Conservation (phyloP, 2,888 invertebrate species). For the Conus canariensis region DNA sequence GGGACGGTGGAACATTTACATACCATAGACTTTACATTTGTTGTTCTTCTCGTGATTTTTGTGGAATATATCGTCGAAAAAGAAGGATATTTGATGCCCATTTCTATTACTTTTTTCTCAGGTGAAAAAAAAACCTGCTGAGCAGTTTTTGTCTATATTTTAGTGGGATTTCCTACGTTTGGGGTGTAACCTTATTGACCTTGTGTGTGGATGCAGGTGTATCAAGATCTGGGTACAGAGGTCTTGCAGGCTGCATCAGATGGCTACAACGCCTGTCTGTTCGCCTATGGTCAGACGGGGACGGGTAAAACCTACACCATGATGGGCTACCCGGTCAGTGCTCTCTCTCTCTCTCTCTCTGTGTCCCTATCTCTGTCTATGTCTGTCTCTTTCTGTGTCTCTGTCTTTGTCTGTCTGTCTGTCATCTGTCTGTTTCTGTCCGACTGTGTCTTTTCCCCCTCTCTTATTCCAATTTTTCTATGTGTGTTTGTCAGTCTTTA, state of each 20-base stretch:
- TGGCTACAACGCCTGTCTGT: constrained; percentile 92
- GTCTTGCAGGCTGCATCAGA: constrained; percentile 84
- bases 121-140: too few species aligned
- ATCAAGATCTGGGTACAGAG: constrained; percentile 84
- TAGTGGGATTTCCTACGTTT: too few species aligned
- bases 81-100: too few species aligned
- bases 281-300: constrained; percentile 95
- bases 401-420: neutral
- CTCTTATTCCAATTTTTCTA: neutral
- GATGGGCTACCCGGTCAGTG: constrained; percentile 86
- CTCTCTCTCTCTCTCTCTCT: neutral
- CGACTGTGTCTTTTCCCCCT: neutral
- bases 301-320: constrained; percentile 94
- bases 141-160: too few species aligned
- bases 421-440: neutral
- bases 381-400: neutral
- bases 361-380: neutral
- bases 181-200: too few species aligned
- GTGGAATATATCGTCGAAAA: too few species aligned
- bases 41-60: too few species aligned
- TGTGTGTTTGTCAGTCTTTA: neutral
- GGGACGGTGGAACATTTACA: too few species aligned
- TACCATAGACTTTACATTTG: too few species aligned
- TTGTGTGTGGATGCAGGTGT: constrained; percentile 81
- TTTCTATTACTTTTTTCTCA: too few species aligned